Evolutionary conservation across 2,113 vertebrate species (phyloP).

Genomic region (Stegostoma tigrinum): DNA sequence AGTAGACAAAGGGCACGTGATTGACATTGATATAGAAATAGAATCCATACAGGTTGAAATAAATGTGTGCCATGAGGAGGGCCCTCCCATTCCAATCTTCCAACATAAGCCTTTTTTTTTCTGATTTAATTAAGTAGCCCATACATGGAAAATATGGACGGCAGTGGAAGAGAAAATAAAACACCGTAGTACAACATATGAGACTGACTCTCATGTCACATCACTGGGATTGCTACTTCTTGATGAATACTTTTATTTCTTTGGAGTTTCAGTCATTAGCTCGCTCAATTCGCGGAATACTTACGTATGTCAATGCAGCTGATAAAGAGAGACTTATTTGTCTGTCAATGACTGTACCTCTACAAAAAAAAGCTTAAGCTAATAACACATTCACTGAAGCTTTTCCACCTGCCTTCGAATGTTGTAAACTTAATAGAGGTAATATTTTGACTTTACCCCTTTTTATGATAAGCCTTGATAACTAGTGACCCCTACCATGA

Average conservation of each 20-base stretch:
- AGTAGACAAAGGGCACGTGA: neutral
- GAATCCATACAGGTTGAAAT: neutral
- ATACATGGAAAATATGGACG: neutral
- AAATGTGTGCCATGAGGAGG: neutral
- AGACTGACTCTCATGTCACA: neutral
- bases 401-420: neutral
- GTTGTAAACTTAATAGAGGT: neutral
- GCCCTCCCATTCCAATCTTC: neutral
- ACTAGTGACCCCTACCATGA: neutral
- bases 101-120: neutral
- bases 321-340: neutral
- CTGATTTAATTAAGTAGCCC: neutral
- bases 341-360: neutral
- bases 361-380: neutral
- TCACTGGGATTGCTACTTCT: neutral
- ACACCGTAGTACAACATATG: neutral
- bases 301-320: neutral
- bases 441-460: neutral
- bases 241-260: neutral
- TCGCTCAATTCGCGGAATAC: neutral
- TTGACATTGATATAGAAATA: too few relatives aligned
- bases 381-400: neutral
- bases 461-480: neutral
- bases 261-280: neutral
- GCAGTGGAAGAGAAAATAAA: neutral